These are phyloP conservation scores for Hydrotaea diabolus DNA, from an alignment of 2,888 invertebrate species.

Conservation along the genomic window DNA sequence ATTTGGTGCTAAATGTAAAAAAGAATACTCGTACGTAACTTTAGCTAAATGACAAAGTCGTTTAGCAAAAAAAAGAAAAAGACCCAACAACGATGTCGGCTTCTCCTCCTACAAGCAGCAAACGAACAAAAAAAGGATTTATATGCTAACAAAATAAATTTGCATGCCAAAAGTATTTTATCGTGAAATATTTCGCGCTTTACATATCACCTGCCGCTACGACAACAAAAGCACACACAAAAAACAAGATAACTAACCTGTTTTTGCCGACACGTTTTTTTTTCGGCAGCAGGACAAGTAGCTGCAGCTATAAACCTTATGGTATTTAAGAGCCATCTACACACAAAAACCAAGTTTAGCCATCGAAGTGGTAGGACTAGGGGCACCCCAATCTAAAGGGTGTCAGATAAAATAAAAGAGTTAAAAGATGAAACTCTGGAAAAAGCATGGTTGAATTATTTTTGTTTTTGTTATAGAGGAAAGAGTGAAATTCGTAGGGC, in stretches of 20 bases:
- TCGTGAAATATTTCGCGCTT: slow-evolving; percentile 53
- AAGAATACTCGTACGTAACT: slow-evolving; percentile 31
- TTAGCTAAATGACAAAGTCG: slow-evolving; percentile 58
- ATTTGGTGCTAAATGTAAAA: slow-evolving; percentile 35
- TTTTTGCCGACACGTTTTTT: slow-evolving; percentile 2
- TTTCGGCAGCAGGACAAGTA: background rate
- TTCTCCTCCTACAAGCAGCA: background rate
- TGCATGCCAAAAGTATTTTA: slow-evolving; percentile 54
- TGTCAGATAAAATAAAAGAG: background rate
- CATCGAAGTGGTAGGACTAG: background rate
- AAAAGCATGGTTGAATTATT: background rate
- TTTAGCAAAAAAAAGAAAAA: slow-evolving; percentile 31
- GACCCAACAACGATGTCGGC: background rate
- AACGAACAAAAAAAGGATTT: slow-evolving; percentile 36
- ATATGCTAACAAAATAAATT: slow-evolving; percentile 51
- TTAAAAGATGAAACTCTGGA: background rate
- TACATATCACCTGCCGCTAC: slow-evolving; percentile 35
- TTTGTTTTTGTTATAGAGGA: background rate
- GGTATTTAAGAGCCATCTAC: slow-evolving; percentile 4
- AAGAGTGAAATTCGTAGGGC: background rate
- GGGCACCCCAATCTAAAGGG: background rate
- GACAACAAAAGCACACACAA: background rate
- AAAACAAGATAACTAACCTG: slow-evolving; percentile 19
- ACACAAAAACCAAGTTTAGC: background rate
- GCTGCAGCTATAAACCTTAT: slow-evolving; percentile 3